These are phyloP conservation scores for Lasioglossum leucozonium DNA, from an alignment of 2,888 invertebrate species.

Conservation along the genomic window DNA sequence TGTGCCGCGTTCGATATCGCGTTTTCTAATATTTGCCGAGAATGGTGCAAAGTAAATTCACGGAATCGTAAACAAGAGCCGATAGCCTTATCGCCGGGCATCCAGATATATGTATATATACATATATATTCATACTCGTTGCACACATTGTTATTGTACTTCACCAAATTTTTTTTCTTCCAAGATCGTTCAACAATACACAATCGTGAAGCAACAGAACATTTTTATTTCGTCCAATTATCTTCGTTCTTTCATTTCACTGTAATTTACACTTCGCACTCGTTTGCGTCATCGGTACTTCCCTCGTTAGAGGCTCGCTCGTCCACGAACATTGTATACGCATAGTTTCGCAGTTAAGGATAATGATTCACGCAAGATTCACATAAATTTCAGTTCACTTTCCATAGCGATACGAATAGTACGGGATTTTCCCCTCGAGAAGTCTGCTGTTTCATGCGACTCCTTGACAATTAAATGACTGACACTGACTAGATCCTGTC, in stretches of 20 bases:
- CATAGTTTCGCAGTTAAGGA: not conserved
- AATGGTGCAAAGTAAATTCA: conserved; percentile 42
- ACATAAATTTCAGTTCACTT: not conserved
- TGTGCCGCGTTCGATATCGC: conserved; percentile 6
- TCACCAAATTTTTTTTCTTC: not conserved
- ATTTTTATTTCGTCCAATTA: not conserved
- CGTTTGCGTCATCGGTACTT: not conserved
- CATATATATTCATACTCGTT: not conserved
- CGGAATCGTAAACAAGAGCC: conserved; percentile 45
- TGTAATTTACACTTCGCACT: not conserved
- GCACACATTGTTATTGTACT: conserved; percentile 9
- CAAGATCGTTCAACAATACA: not conserved
- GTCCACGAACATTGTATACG: not conserved
- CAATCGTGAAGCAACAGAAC: not conserved
- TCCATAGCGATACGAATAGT: not conserved
- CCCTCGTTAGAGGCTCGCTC: not conserved
- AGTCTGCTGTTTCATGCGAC: not conserved
- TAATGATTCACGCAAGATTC: conserved; percentile 9
- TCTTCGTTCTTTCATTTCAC: not conserved
- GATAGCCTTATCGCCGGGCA: conserved; percentile 41
- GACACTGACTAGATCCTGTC: not conserved
- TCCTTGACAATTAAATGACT: not conserved
- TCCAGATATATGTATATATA: no score
- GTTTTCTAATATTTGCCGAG: conserved; percentile 46
- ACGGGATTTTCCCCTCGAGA: not conserved